Evolutionary conservation across 2,797 vertebrate species (phyloP).

Genomic region (Gallinago solitaria): DNA sequence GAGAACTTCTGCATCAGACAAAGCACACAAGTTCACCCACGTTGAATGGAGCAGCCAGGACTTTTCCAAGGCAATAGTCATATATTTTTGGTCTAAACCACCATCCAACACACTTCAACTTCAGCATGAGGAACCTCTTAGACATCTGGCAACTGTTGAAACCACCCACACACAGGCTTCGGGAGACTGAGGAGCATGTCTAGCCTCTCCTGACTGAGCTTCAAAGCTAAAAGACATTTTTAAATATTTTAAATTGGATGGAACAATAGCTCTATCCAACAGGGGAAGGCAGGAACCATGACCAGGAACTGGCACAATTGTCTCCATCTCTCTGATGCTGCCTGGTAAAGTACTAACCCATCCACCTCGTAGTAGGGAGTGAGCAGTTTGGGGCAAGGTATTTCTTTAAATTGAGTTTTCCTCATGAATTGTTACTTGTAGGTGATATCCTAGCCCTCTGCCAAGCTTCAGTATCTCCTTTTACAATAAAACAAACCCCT

Average conservation of each 20-base stretch:
- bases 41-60: not conserved
- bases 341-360: not conserved
- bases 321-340: not conserved
- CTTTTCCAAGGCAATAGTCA: not conserved
- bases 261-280: not conserved
- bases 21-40: not conserved
- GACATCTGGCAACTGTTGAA: not conserved
- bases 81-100: not conserved
- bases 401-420: not conserved
- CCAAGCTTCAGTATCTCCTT: not conserved
- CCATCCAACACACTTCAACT: accelerated
- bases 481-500: not conserved
- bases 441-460: not conserved
- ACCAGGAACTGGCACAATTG: not conserved
- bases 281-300: not conserved
- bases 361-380: accelerated
- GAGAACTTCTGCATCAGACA: not conserved
- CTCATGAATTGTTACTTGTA: not conserved
- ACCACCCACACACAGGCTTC: accelerated
- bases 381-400: accelerated
- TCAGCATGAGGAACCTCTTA: not conserved
- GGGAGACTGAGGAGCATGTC: not conserved
- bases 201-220: not conserved
- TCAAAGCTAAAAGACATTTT: not conserved
- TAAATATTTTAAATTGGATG: not conserved